Base-by-base conservation (phyloP, 2,888 invertebrate species). In the Saturnia pavonia region DNA sequence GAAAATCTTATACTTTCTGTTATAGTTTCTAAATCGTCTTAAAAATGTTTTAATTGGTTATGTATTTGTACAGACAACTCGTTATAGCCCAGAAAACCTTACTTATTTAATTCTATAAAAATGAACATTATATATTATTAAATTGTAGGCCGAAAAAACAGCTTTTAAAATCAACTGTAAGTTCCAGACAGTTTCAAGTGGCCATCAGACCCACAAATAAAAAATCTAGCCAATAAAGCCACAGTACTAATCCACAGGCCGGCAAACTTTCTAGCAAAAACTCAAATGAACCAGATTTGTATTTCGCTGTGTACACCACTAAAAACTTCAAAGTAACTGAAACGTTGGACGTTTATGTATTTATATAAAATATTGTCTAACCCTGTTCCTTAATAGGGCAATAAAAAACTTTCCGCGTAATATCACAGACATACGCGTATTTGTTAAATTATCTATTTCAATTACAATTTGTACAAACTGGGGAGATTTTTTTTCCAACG, bases 351-450 rank as follows among this genome's bases (percentile, higher is more conserved):
- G 72, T 77, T 78, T 81, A 83, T 82, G 81, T 82, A 83, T 80
- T 79, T 78, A 79, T 80, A 82, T 88, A 85, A 88, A 84, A 88
- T 88, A 90, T 83, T 76, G 85, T 77, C 75, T 81, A 83, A 82
- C 84, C 87, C 87, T 82, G 88, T 89, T 88, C 88, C 83, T 82
- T 86, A 85, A 90, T 87, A 84, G 83, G 79, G 82, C 84, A 80
- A 88, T 90, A 90, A 89, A 90, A 57, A 90, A 81, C 82, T 88
- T 90, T 89, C 88, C 89, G 86, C 83, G 81, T 84, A 86, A 89
- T 90, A 88, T 88, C 85, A 82, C 84, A 75, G 80, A 80, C 83
- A 81, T 76, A 63, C 63, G 34, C 27, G 34, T 82, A 84, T 85
- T 82, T 82, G 78, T 75, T 79, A 80, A 77, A 81, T 85, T 82